Percentiles rank a stretch among this genome's conserved stretches.
Evolutionary conservation across 2,113 vertebrate genomes (phyloP).

Genomic region (Loxodonta africana): DNA sequence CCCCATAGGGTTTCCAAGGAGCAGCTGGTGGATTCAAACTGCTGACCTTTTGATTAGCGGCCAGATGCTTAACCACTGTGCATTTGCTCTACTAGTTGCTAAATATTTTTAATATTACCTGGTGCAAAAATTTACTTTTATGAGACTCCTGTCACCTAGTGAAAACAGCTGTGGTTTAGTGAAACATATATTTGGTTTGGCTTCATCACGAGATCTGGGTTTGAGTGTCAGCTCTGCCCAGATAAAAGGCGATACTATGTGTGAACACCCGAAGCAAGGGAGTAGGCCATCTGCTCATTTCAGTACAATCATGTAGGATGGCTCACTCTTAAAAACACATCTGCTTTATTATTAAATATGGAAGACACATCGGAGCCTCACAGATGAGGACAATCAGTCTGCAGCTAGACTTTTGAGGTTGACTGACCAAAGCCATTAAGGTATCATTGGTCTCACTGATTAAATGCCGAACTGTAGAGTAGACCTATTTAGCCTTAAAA

Average conservation of each 20-base stretch:
- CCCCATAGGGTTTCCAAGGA: too few species aligned
- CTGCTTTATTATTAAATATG: background rate
- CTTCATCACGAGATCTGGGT: slow-evolving; percentile 31
- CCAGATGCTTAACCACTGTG: too few species aligned
- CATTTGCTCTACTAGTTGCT: background rate
- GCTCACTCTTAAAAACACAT: background rate
- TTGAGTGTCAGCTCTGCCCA: background rate
- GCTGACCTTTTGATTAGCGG: too few species aligned
- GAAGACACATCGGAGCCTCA: background rate
- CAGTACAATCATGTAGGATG: background rate
- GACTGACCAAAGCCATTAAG: background rate
- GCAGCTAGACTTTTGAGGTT: background rate
- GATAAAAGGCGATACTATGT: background rate
- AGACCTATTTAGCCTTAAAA: background rate
- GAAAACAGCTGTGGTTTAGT: slow-evolving; percentile 3
- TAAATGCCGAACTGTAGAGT: background rate
- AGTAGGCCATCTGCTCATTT: background rate
- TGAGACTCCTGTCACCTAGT: background rate
- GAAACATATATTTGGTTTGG: background rate
- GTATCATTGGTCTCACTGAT: background rate
- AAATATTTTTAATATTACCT: slow-evolving; percentile 7
- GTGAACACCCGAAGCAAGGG: background rate
- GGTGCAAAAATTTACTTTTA: background rate
- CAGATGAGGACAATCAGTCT: background rate
- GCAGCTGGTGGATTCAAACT: too few species aligned